Evolutionary conservation across 2,888 invertebrate species (phyloP).

Genomic region (Pandemis cinnamomeana): DNA sequence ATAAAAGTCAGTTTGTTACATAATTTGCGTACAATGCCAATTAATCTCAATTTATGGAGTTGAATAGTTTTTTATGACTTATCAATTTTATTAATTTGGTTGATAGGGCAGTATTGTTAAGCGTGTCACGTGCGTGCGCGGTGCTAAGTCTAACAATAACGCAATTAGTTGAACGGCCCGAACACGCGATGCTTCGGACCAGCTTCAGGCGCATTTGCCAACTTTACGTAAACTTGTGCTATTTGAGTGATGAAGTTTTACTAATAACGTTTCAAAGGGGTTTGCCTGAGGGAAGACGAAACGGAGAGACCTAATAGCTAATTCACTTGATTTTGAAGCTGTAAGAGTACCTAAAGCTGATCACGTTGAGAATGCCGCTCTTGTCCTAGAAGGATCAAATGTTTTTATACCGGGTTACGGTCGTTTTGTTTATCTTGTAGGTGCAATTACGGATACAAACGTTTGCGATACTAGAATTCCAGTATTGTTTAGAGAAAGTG

Average conservation of each 20-base stretch:
- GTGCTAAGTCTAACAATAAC: constrained; percentile 17
- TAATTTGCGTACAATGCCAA: not conserved
- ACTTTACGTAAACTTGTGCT: constrained; percentile 6
- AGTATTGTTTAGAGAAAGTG: not conserved
- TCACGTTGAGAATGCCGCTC: not conserved
- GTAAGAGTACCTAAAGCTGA: not conserved
- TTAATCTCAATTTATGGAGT: constrained; percentile 23
- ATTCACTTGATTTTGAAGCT: not conserved
- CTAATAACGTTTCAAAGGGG: not conserved
- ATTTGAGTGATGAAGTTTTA: not conserved
- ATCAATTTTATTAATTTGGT: constrained; percentile 36
- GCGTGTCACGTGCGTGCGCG: constrained; percentile 25
- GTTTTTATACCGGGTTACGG: not conserved
- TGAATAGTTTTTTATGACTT: constrained; percentile 15
- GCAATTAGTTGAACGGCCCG: constrained; percentile 11
- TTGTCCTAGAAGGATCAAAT: not conserved
- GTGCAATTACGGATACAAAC: not conserved
- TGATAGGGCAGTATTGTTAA: constrained; percentile 12
- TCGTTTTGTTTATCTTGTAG: not conserved
- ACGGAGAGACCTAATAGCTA: not conserved
- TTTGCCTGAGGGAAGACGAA: not conserved
- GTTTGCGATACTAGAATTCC: not conserved
- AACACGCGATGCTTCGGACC: constrained; percentile 15
- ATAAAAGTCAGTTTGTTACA: not conserved
- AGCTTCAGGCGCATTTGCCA: constrained; percentile 25